phyloP scores from a whole-genome alignment of 2,888 invertebrate genomes.

The Eupithecia subfuscata region DNA sequence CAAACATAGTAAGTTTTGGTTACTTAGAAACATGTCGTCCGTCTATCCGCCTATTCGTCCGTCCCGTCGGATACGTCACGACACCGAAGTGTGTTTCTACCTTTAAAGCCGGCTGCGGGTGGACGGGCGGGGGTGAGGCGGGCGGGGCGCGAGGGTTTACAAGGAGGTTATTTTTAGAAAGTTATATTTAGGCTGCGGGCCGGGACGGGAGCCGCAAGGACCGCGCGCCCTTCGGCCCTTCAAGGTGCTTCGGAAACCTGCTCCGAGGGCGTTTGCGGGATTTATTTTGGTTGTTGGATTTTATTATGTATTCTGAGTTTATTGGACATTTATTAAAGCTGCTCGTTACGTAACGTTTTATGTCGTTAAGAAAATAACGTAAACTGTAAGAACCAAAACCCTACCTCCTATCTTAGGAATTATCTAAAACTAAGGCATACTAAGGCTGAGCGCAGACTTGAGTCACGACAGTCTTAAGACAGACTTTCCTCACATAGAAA shows the following conservation, averaged over 20 bases:
- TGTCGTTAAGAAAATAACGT: too few species aligned
- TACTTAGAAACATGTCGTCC: too few species aligned
- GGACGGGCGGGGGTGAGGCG: slow-evolving; percentile 23
- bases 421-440: too few species aligned
- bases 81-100: neutral
- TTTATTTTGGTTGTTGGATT: neutral
- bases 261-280: neutral
- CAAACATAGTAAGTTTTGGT: too few species aligned
- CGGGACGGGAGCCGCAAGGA: slow-evolving; percentile 59
- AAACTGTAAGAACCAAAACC: too few species aligned
- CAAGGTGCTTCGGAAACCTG: slow-evolving; percentile 21
- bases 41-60: too few species aligned
- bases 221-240: slow-evolving; percentile 47
- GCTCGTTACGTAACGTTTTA: too few species aligned
- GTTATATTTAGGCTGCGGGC: slow-evolving; percentile 72
- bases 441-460: too few species aligned
- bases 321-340: neutral
- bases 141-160: slow-evolving; percentile 22
- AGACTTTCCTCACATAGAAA: too few species aligned
- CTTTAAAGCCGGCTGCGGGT: slow-evolving; percentile 13
- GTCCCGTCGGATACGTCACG: too few species aligned
- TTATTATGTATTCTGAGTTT: neutral
- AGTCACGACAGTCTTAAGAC: too few species aligned
- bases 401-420: too few species aligned
- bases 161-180: slow-evolving; percentile 62